Base-by-base conservation (phyloP, 2,888 invertebrate species). In the Cordilura impudica region DNA sequence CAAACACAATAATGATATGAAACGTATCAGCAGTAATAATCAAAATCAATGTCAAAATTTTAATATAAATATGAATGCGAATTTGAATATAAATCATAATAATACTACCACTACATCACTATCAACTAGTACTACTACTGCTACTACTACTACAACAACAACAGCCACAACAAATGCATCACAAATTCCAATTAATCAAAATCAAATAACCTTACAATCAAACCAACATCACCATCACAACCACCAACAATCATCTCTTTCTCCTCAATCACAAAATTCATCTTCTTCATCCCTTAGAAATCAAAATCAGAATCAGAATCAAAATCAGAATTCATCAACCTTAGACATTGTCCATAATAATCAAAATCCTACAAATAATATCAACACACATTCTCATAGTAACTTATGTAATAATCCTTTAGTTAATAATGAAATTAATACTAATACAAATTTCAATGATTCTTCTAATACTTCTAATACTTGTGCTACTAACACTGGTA, bases 391-490 rank as follows among this genome's bases (percentile, higher is more conserved):
- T 58, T 35, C 45, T 72, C 73, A 73, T 74, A 71, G 58, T 71
- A 74, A 76, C 71, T 45, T 67, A 74, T 47, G 66, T 76, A 73
- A 70, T 75, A 78, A 76, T 74, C 43, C 69, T 49, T 71, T 74
- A 78, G 70, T 35, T 63, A 71, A 71, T 61, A 87, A 84, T 86
- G 81, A 86, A 83, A 86, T 83, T 83, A 84, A 87, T 87, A 84
- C 87, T 87, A 88, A 87, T 87, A 83, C 82, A 74, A 86, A 86
- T 87, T 87, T 87, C 84, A 86, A 85, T 84, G 86, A 86, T 84
- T 85, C 85, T 85, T 87, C 87, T 87, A 87, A 86, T 84, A 86
- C 86, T 86, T 63, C 63, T 77, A 72, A 58, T 72, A 56, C 21
- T 54, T 60, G 66, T 23, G 54, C 72, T 80, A 78, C 77, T 81